phyloP scores from a whole-genome alignment of 2,888 invertebrate species.

The Strigamia crassipes region DNA sequence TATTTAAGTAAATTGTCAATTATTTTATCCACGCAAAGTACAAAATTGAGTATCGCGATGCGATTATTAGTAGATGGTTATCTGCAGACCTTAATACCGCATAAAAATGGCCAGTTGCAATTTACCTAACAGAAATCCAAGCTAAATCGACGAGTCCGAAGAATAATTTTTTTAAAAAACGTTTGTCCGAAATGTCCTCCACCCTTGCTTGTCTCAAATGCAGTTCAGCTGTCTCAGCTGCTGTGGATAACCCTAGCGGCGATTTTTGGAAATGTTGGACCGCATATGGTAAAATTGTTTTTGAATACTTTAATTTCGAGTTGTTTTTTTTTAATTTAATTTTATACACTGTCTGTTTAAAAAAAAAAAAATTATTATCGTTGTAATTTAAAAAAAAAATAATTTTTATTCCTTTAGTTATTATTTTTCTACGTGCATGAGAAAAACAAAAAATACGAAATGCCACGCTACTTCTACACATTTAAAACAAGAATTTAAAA shows the following conservation, averaged over 20 bases:
- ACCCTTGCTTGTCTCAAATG: neutral
- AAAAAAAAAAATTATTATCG: no score
- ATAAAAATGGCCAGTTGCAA: neutral
- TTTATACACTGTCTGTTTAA: neutral
- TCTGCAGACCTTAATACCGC: neutral
- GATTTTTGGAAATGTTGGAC: neutral
- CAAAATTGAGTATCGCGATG: neutral
- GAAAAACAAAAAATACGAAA: no score
- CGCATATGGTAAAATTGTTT: neutral
- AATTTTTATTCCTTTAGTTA: no score
- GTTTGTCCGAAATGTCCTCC: slow-evolving; percentile 22
- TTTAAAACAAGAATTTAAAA: no score
- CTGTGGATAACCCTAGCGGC: neutral
- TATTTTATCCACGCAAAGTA: neutral
- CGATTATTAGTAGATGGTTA: neutral
- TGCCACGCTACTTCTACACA: no score
- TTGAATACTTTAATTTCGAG: neutral
- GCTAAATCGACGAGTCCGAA: slow-evolving; percentile 14
- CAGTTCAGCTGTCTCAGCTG: slow-evolving; percentile 5
- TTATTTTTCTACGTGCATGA: no score
- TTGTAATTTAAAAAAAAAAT: no score
- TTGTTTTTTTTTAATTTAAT: neutral
- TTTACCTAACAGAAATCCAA: slow-evolving; percentile 15
- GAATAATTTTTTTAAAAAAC: neutral
- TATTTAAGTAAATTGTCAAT: neutral